Base-by-base conservation (phyloP, 1,140 invertebrate species). In the Palaemon carinicauda region DNA sequence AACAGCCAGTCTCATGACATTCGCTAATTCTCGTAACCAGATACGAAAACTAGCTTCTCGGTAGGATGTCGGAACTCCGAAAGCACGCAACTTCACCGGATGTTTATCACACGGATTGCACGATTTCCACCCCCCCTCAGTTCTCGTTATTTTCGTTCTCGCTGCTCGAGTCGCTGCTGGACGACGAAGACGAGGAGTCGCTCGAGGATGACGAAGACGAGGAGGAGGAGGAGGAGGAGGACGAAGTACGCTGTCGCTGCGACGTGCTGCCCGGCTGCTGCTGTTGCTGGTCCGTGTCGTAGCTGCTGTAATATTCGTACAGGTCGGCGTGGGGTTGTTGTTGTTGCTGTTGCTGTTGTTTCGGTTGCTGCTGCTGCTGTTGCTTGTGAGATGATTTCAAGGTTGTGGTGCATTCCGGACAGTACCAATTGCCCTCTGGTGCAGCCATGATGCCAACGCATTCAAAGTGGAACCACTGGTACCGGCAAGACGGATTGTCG, bases 381-480 rank as follows among this genome's bases (percentile, higher is more conserved):
- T 77, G 60, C n/a, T 89, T 89, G 15, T 89, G 80, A n/a, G 65
- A 33, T 14, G 60, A n/a, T 50, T 80, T 82, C 41, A 82, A 41
- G 31, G 84, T 60, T 60, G 80, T 88, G 12, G 90, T 88, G 54
- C 98, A 99, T 90, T 98, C 96, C 0, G 96, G 96, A 92, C 98
- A 99, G 91, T 95, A 99, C 98, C 98, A 99, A 91, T 98, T 97
- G 85, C 98, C 98, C 92, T 97, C 97, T 1, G 98, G 98, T 19
- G 97, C 96, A 89, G 97, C 95, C 93, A 96, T 95, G 87, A 99
- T 97, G 60, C 97, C 97, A 19, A 99, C 97, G 91, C 98, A 99
- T 90, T 97, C 97, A 91, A 98, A 99, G 91, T 99, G 98, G 92
- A 99, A 99, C 98, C 98, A 99, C 92, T 99, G 97, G 73, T 98